Evolutionary conservation across 1,140 invertebrate species (phyloP).

Genomic region (Apolygus lucorum): DNA sequence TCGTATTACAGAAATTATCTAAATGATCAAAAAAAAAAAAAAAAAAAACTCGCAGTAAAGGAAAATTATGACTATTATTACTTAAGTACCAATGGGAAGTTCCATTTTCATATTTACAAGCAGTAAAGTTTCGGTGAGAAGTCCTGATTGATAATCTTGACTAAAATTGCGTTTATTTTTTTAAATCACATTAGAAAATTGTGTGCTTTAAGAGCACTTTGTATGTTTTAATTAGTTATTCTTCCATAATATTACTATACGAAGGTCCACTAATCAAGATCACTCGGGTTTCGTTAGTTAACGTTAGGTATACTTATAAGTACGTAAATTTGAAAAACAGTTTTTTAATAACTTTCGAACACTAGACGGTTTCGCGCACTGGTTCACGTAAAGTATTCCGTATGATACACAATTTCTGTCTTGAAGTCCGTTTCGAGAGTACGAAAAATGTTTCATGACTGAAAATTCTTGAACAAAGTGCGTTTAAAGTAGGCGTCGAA

Average conservation of each 20-base stretch:
- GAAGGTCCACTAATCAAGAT: not conserved
- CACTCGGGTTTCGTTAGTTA: not conserved
- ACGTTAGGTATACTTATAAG: too few species aligned
- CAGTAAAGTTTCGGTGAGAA: not conserved
- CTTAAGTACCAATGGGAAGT: constrained; percentile 7
- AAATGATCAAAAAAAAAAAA: not conserved
- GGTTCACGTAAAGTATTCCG: not conserved
- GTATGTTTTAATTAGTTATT: not conserved
- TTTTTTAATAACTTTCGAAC: not conserved
- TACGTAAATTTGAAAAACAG: not conserved
- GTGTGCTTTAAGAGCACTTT: not conserved
- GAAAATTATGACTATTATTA: not conserved
- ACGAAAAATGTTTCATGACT: not conserved
- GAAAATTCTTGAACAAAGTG: not conserved
- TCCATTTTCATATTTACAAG: not conserved
- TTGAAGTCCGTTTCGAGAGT: constrained; percentile 19
- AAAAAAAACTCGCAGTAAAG: not conserved
- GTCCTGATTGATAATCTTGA: not conserved
- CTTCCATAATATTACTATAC: not conserved
- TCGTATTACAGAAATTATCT: not conserved
- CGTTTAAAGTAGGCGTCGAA: too few species aligned
- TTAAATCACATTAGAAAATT: not conserved
- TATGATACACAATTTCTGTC: not conserved
- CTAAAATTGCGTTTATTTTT: not conserved
- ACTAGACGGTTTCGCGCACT: too few species aligned